Conservation (phyloP, 2,797 vertebrate species). For the Sparus aurata region DNA sequence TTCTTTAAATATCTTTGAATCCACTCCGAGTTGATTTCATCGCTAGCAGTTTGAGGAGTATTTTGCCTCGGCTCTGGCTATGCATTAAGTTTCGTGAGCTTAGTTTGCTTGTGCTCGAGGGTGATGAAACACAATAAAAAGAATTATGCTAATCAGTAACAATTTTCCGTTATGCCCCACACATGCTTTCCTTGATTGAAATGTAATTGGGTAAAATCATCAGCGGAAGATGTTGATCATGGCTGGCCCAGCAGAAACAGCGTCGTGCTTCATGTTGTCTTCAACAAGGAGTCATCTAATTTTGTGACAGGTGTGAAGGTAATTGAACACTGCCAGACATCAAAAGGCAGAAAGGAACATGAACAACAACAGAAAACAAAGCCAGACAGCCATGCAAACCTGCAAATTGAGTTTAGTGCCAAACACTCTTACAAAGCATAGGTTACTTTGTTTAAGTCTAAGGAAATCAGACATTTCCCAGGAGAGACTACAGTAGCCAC, state of each 20-base stretch:
- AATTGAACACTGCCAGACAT: constrained; percentile 57
- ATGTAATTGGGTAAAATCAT: constrained; percentile 70
- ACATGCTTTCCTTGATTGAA: constrained; percentile 63
- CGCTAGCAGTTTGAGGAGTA: constrained; percentile 8
- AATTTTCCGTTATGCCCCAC: constrained; percentile 51
- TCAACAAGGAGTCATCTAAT: constrained; percentile 54
- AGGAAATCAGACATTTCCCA: constrained; percentile 4
- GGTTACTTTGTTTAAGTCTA: background rate
- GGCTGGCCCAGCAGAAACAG: constrained; percentile 47
- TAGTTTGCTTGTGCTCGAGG: constrained; percentile 36
- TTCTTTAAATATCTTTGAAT: constrained; percentile 54
- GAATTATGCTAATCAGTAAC: constrained; percentile 58
- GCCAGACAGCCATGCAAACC: constrained; percentile 6
- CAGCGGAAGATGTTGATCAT: constrained; percentile 56
- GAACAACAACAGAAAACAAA: constrained; percentile 25
- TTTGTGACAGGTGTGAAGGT: constrained; percentile 57
- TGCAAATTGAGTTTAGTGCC: constrained; percentile 13
- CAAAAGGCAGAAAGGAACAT: constrained; percentile 28
- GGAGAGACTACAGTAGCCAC: background rate
- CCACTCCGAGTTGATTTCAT: constrained; percentile 20
- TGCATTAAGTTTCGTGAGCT: constrained; percentile 26
- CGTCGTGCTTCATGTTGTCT: constrained; percentile 36
- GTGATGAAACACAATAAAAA: constrained; percentile 50
- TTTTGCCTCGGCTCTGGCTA: constrained; percentile 16
- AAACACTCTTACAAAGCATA: background rate